phyloP scores from a whole-genome alignment of 2,888 invertebrate genomes.

The Spilosoma lubricipeda region DNA sequence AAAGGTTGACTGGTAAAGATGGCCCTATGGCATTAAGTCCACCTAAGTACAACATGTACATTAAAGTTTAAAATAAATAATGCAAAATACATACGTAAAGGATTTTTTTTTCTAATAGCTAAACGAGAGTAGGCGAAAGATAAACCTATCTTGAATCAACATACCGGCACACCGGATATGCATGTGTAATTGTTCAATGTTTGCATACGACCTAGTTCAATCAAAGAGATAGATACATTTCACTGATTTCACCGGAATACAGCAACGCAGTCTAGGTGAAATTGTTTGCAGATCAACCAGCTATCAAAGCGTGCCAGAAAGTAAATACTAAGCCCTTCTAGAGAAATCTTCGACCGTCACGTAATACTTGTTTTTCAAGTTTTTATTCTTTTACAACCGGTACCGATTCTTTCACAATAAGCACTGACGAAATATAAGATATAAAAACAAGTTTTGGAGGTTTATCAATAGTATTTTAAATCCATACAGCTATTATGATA shows the following conservation, averaged over 20 bases:
- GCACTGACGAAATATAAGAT: too few relatives aligned
- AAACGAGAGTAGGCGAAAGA: background rate
- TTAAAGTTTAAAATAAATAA: too few relatives aligned
- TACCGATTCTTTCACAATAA: background rate
- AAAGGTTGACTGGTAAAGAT: too few relatives aligned
- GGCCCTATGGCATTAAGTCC: too few relatives aligned
- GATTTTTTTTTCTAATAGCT: background rate
- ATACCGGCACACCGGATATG: conserved; percentile 48
- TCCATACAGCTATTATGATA: conserved; percentile 36
- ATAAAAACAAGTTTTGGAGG: background rate
- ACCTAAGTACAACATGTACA: too few relatives aligned
- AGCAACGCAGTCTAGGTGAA: conserved; percentile 28
- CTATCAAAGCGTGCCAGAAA: background rate
- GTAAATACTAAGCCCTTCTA: conserved; percentile 34
- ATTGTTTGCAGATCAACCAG: conserved; percentile 38
- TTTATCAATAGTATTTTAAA: conserved; percentile 5
- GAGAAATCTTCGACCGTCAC: conserved; percentile 40
- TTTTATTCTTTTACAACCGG: conserved; percentile 39
- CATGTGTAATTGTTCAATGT: conserved; percentile 37
- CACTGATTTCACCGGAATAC: conserved; percentile 49
- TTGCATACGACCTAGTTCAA: conserved; percentile 48
- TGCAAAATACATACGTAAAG: too few relatives aligned
- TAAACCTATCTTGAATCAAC: conserved; percentile 38
- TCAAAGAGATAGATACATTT: conserved; percentile 44
- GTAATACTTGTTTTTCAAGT: conserved; percentile 33